A percentile compares a stretch with the other conserved stretches of the same genome.
These are phyloP conservation scores for Hypsopygia costalis DNA, from an alignment of 2,888 invertebrate genomes.

Conservation along the genomic window DNA sequence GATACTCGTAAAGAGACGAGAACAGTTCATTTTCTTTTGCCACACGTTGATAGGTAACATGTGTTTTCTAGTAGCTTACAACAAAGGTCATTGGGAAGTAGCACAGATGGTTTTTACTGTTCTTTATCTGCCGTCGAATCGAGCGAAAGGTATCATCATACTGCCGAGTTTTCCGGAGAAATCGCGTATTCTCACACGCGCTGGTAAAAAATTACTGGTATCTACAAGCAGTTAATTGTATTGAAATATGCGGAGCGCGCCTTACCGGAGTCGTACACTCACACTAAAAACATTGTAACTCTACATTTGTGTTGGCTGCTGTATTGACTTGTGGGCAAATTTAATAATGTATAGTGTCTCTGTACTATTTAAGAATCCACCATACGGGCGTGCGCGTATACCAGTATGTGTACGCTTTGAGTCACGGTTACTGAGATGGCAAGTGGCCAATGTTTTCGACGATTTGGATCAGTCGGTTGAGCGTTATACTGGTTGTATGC, in stretches of 20 bases:
- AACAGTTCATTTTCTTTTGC: conserved; percentile 14
- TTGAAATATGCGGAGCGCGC: conserved; percentile 53
- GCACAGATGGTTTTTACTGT: conserved; percentile 63
- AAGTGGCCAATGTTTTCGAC: conserved; percentile 53
- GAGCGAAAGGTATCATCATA: conserved; percentile 73
- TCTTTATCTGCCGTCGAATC: conserved; percentile 63
- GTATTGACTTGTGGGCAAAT: too few relatives aligned
- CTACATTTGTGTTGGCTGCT: too few relatives aligned
- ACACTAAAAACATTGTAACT: too few relatives aligned
- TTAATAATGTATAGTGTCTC: too few relatives aligned
- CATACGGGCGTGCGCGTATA: too few relatives aligned
- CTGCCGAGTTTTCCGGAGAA: conserved; percentile 65
- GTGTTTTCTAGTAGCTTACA: conserved; percentile 45
- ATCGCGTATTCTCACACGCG: conserved; percentile 69
- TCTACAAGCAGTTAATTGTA: conserved; percentile 56
- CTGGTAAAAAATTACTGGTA: conserved; percentile 55
- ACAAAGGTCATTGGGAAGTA: conserved; percentile 75
- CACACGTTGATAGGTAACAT: conserved; percentile 14
- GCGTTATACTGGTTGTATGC: conserved; percentile 9
- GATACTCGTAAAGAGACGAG: too few relatives aligned
- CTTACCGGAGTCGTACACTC: conserved; percentile 26
- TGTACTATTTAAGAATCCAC: conserved; percentile 36
- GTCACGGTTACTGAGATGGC: conserved; percentile 54
- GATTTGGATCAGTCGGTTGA: conserved; percentile 28
- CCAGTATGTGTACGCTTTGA: conserved; percentile 31